Evolutionary conservation across 23 tunicate species (phyloP).

Genomic region (Oikopleura dioica): DNA sequence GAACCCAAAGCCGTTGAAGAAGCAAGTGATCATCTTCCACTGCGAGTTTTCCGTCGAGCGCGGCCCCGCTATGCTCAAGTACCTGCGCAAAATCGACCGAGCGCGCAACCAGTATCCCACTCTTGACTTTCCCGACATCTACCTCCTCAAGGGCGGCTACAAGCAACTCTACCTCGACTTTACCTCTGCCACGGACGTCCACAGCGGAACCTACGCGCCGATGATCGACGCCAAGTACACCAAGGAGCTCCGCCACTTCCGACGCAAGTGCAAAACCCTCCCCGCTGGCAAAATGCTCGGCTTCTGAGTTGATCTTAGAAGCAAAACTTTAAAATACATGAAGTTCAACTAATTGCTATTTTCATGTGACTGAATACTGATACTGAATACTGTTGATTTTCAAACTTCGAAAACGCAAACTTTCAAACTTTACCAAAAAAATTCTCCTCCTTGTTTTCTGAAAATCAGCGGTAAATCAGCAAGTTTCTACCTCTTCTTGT

Average conservation of each 20-base stretch:
- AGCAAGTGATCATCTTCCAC: neutral
- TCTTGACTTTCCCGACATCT: neutral
- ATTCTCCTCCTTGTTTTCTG: too few relatives aligned
- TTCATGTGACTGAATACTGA: too few relatives aligned
- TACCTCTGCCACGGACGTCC: neutral
- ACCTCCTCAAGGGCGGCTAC: slow-evolving; percentile 9
- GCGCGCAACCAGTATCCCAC: neutral
- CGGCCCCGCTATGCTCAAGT: neutral
- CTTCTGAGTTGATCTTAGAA: too few relatives aligned
- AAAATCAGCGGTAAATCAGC: too few relatives aligned
- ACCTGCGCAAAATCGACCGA: slow-evolving; percentile 3
- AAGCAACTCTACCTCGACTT: neutral
- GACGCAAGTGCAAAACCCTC: neutral
- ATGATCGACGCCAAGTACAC: slow-evolving; percentile 7
- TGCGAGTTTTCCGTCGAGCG: slow-evolving; percentile 9
- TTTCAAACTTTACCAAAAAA: too few relatives aligned
- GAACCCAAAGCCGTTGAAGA: neutral
- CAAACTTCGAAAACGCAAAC: too few relatives aligned
- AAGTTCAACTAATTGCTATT: too few relatives aligned
- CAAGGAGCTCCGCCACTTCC: slow-evolving; percentile 12
- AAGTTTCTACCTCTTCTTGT: too few relatives aligned
- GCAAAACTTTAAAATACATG: too few relatives aligned
- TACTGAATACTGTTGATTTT: too few relatives aligned
- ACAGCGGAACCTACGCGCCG: slow-evolving; percentile 12
- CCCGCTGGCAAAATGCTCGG: slow-evolving; percentile 13